Evolutionary conservation across 2,888 invertebrate species (phyloP), one percentile per base, ranked within the genome.

Genomic region (Dexiosoma caninum): DNA sequence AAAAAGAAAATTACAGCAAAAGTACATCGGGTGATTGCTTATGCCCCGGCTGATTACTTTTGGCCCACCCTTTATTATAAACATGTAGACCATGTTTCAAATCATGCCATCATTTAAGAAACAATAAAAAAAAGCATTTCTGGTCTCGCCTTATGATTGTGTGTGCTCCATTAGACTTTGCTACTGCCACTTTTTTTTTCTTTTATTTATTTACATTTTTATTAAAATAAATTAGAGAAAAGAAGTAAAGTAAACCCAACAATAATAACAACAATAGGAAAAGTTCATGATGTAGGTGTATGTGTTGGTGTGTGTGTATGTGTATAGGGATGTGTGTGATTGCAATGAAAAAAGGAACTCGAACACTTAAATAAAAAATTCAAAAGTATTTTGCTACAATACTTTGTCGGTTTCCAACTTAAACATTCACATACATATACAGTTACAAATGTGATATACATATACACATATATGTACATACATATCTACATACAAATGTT

Each of bases 131-230:
- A n/a, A 78, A 59, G 30, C 53, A 57, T 69, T 74, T 62, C 62
- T 49, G 37, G 78, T 62, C 60, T 67, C 55, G 53, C 62, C 72
- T 60, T 67, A 46, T 67, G 30, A 53, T 46, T 44, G 67, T 55
- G 67, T 55, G 55, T 59, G 78, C 72, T 72, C 78, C 72, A 78
- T 78, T 78, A 78, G 67, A 27, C 72, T 72, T 78, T 27, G 42
- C 51, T 78, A 53, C 53, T n/a, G 8, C 14, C 51, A 49, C 27
- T 42, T 62, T 62, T 23, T 59, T 27, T 51, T 27, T 44, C 3
- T 35, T n/a, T 62, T 19, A 0, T 12, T 21, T 21, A 14, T 30
- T 40, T 42, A n/a, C n/a, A 8, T 57, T 27, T 12, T 53, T 60
- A 32, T 53, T 51, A 21, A 40, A 42, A 9, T 51, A 62, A 60